These are phyloP conservation scores for Chaetodon trifascialis DNA, from an alignment of 2,113 vertebrate species.

Conservation along the genomic window DNA sequence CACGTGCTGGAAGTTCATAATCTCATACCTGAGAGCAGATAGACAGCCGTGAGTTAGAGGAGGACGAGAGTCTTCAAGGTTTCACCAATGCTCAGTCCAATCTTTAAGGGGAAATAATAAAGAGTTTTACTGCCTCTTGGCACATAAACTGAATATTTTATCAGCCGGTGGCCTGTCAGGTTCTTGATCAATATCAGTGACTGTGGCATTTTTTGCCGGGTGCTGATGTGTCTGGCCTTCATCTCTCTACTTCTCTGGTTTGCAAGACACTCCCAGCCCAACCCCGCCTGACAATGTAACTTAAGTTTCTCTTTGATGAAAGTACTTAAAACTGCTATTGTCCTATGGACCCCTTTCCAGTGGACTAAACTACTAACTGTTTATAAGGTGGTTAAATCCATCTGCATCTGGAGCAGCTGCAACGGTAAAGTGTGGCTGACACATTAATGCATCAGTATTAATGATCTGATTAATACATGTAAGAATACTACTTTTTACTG, in stretches of 20 bases:
- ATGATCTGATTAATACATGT: too few relatives aligned
- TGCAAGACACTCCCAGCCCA: neutral
- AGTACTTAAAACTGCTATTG: neutral
- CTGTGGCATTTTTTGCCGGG: neutral
- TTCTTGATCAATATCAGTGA: slow-evolving; percentile 1
- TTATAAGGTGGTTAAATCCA: too few relatives aligned
- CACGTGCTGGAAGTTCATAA: slow-evolving; percentile 96
- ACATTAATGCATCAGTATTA: too few relatives aligned
- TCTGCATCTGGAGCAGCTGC: too few relatives aligned
- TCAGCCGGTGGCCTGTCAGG: neutral
- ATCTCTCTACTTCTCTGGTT: neutral
- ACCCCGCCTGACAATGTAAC: neutral
- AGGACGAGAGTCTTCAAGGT: neutral
- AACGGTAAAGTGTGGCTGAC: too few relatives aligned
- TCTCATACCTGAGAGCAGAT: slow-evolving; percentile 89
- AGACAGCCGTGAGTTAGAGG: neutral
- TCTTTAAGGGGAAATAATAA: neutral
- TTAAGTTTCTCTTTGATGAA: neutral
- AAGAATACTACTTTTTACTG: too few relatives aligned
- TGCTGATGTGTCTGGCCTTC: slow-evolving; percentile 18
- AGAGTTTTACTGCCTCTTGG: neutral
- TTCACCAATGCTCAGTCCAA: neutral
- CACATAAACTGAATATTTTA: neutral
- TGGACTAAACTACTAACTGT: too few relatives aligned
- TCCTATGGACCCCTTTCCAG: too few relatives aligned